Percentiles rank a stretch among this genome's conserved stretches.
phyloP scores from a whole-genome alignment of 2,888 invertebrate genomes.

The Cistogaster globosa region DNA sequence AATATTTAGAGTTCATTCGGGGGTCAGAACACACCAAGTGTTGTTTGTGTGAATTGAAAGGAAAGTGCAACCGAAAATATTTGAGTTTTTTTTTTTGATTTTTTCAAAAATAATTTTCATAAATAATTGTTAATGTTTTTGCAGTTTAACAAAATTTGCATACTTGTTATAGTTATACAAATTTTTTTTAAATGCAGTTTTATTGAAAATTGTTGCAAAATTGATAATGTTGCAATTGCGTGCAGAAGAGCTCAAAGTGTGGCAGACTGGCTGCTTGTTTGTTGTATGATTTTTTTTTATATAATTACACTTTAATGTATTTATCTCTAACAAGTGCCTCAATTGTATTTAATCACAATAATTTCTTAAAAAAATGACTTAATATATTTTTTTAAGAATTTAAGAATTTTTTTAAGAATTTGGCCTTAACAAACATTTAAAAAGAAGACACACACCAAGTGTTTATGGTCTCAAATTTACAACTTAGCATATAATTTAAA shows the following conservation, averaged over 20 bases:
- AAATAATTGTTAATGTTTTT: conserved; percentile 9
- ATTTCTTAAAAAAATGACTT: conserved; percentile 68
- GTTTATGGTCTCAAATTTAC: conserved; percentile 69
- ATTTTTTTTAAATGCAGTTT: conserved; percentile 37
- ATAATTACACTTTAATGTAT: conserved; percentile 40
- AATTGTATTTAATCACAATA: conserved; percentile 44
- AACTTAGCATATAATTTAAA: conserved; percentile 70
- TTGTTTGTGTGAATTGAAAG: conserved; percentile 7
- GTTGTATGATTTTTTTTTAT: neutral
- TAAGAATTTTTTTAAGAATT: neutral
- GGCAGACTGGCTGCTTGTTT: conserved; percentile 30
- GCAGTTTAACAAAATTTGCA: conserved; percentile 28
- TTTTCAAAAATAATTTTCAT: neutral
- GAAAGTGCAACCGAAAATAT: neutral
- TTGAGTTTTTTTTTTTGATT: neutral
- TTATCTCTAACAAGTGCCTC: conserved; percentile 58
- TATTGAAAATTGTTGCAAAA: conserved; percentile 22
- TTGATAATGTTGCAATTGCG: conserved; percentile 69
- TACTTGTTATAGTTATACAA: conserved; percentile 24
- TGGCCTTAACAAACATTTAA: neutral
- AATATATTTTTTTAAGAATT: conserved; percentile 50
- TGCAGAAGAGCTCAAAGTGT: conserved; percentile 52
- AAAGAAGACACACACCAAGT: conserved; percentile 42
- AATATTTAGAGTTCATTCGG: neutral
- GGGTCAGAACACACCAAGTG: neutral